These are phyloP conservation scores for Falcaria lacertinaria DNA, from an alignment of 2,888 invertebrate species.

Conservation along the genomic window DNA sequence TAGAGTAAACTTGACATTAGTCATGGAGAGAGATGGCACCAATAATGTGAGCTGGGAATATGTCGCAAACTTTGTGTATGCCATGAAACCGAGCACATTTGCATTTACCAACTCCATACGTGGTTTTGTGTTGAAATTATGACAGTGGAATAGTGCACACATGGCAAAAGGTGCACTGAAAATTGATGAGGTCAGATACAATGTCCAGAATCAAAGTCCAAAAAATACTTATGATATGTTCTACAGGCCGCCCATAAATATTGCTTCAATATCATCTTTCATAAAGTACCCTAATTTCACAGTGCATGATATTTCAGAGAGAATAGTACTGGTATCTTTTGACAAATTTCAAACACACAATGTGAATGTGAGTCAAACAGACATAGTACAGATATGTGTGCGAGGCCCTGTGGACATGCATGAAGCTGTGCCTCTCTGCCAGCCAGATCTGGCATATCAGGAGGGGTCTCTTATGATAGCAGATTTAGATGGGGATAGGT, in stretches of 20 bases:
- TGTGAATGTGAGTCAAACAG: slow-evolving; percentile 89
- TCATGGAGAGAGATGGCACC: slow-evolving; percentile 75
- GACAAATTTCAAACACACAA: slow-evolving; percentile 86
- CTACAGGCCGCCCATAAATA: slow-evolving; percentile 54
- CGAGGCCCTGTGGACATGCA: slow-evolving; percentile 51
- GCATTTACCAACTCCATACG: slow-evolving; percentile 81
- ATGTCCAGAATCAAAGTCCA: slow-evolving; percentile 67
- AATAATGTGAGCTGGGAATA: slow-evolving; percentile 81
- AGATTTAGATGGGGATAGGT: slow-evolving; percentile 87
- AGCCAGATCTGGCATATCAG: slow-evolving; percentile 87
- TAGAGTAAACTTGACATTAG: slow-evolving; percentile 80
- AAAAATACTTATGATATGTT: slow-evolving; percentile 66
- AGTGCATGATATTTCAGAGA: slow-evolving; percentile 82
- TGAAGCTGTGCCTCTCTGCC: slow-evolving; percentile 76
- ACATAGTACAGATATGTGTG: slow-evolving; percentile 86
- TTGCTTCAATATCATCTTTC: slow-evolving; percentile 63
- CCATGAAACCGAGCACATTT: slow-evolving; percentile 86
- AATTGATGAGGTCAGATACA: slow-evolving; percentile 63
- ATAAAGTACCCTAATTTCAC: slow-evolving; percentile 71
- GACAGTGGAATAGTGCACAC: slow-evolving; percentile 86
- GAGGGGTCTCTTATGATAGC: slow-evolving; percentile 85
- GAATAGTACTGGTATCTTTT: slow-evolving; percentile 88
- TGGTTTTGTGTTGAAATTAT: slow-evolving; percentile 90
- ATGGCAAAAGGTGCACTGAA: slow-evolving; percentile 70
- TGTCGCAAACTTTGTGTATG: slow-evolving; percentile 82